Conservation (phyloP, 2,797 vertebrate genomes). For the Psittacula echo region DNA sequence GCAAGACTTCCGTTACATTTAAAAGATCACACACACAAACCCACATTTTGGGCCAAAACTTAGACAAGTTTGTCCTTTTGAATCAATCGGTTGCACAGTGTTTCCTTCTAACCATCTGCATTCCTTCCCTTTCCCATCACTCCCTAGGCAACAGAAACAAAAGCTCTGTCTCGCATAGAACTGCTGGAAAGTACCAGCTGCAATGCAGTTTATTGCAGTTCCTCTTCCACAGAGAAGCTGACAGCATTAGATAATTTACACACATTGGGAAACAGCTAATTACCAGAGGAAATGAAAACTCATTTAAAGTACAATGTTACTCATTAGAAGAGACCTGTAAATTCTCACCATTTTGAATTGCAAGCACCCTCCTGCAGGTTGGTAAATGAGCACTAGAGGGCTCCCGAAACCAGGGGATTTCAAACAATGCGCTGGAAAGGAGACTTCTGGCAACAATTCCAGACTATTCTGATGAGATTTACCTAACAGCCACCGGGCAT, state of each 20-base stretch:
- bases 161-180: conserved; percentile 24
- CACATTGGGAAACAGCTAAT: conserved; percentile 54
- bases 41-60: conserved; percentile 51
- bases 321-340: neutral
- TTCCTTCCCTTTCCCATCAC: conserved; percentile 47
- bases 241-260: conserved; percentile 49
- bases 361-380: neutral
- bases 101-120: conserved; percentile 46
- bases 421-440: neutral
- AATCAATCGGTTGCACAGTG: neutral
- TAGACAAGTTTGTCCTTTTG: conserved; percentile 33
- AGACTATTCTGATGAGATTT: neutral
- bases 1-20: conserved; percentile 56
- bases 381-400: conserved; percentile 14
- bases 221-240: neutral
- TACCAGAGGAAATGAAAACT: conserved; percentile 58
- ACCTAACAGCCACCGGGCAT: neutral
- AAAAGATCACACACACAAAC: conserved; percentile 48
- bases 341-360: neutral
- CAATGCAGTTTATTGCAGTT: conserved; percentile 8
- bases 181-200: conserved; percentile 51
- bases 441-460: neutral
- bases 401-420: neutral
- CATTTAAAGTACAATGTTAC: conserved; percentile 13
- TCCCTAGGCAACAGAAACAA: conserved; percentile 73